phyloP scores from a whole-genome alignment of 2,888 invertebrate species.

The Timandra comae region DNA sequence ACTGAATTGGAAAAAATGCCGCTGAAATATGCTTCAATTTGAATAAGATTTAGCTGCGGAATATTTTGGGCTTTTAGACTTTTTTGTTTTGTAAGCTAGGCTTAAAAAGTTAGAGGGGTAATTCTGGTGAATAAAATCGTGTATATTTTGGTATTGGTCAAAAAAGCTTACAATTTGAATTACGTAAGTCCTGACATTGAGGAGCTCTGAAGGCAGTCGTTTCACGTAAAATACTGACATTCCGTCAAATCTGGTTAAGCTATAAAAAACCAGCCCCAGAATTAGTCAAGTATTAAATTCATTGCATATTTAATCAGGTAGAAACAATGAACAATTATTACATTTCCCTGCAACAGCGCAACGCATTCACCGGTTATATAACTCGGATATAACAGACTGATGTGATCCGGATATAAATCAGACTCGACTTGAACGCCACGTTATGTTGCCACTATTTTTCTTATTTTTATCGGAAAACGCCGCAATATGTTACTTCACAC shows the following conservation, averaged over 20 bases:
- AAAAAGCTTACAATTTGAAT: background rate
- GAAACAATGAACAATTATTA: too few relatives aligned
- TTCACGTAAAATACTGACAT: too few relatives aligned
- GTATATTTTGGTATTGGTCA: background rate
- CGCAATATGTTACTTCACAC: conserved; percentile 10
- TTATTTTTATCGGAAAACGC: conserved; percentile 34
- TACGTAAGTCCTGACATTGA: too few relatives aligned
- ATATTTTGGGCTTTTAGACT: too few relatives aligned
- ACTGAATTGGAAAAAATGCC: background rate
- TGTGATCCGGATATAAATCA: conserved; percentile 61
- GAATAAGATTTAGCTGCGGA: too few relatives aligned
- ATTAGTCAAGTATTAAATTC: too few relatives aligned
- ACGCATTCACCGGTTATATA: conserved; percentile 26
- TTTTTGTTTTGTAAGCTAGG: too few relatives aligned
- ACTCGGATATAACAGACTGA: conserved; percentile 56
- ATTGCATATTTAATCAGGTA: too few relatives aligned
- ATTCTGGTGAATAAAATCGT: background rate
- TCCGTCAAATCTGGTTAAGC: too few relatives aligned
- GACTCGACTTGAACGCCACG: conserved; percentile 30
- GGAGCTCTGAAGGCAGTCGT: too few relatives aligned
- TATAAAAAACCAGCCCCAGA: too few relatives aligned
- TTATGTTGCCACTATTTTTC: conserved; percentile 35
- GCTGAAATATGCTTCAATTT: too few relatives aligned
- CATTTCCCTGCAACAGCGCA: conserved; percentile 33
- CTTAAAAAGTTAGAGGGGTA: background rate